A percentile compares a stretch with the other conserved stretches of the same genome.
Conservation (phyloP, 2,113 vertebrate species). For the Ardeotis arabs region DNA sequence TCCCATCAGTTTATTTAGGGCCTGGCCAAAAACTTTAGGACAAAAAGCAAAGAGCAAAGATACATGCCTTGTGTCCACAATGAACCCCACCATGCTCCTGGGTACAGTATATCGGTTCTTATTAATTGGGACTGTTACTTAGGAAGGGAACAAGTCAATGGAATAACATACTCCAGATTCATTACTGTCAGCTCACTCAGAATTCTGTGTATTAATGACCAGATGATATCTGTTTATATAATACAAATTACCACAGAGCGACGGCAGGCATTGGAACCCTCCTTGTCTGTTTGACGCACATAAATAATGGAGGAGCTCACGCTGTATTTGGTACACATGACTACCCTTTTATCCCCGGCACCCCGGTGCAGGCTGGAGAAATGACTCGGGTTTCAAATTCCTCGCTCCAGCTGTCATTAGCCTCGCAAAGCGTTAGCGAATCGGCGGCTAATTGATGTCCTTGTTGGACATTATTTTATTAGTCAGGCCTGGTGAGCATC, state of each 20-base stretch:
- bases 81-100: not conserved
- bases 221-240: conserved; percentile 69
- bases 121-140: not conserved
- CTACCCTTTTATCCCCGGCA: conserved; percentile 61
- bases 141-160: not conserved
- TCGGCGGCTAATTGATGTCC: conserved; percentile 65
- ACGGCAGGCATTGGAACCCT: conserved; percentile 53
- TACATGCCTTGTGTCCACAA: not conserved
- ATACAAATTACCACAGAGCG: conserved; percentile 57
- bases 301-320: conserved; percentile 68
- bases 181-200: conserved; percentile 64
- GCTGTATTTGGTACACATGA: conserved; percentile 65
- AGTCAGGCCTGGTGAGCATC: conserved; percentile 62
- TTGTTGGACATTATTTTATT: conserved; percentile 72
- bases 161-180: conserved; percentile 22
- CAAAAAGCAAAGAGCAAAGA: not conserved
- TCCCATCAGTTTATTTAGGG: not conserved
- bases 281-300: conserved; percentile 59
- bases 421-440: not conserved
- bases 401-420: conserved; percentile 63
- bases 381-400: conserved; percentile 50
- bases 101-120: not conserved
- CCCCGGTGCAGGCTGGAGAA: conserved; percentile 38
- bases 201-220: conserved; percentile 72
- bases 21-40: not conserved